phyloP scores from a whole-genome alignment of 30 jellyfish, hydroid and myxozoan genomes.

The Pseudorhiza aurosa region DNA sequence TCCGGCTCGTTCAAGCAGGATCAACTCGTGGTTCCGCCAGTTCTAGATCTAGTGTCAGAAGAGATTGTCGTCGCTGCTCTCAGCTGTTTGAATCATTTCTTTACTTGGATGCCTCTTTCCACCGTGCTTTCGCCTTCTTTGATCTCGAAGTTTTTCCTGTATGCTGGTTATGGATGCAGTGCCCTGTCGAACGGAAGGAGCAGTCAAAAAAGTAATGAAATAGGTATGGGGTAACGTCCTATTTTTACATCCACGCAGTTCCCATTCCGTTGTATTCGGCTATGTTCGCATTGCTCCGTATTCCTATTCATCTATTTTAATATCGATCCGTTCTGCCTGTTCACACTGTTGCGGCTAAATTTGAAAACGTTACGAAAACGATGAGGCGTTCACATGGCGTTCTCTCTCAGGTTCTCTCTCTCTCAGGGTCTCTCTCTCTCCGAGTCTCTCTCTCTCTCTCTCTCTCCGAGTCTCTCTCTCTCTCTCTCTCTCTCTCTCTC shows the following conservation, averaged over 20 bases:
- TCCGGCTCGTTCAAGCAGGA: slow-evolving; percentile 32
- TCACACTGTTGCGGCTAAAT: no score
- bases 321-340: no score
- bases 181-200: slow-evolving; percentile 41
- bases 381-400: no score
- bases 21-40: not conserved
- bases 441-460: no score
- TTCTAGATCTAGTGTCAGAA: slow-evolving; percentile 70
- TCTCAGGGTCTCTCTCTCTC: no score
- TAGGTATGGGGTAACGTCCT: slow-evolving; percentile 58
- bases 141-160: slow-evolving; percentile 70
- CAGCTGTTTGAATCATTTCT: slow-evolving; percentile 75
- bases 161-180: slow-evolving; percentile 80
- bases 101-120: slow-evolving; percentile 90
- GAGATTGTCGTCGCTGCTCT: slow-evolving; percentile 79
- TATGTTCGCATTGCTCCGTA: no score
- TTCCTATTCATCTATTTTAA: no score
- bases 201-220: slow-evolving; percentile 57
- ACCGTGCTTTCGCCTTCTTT: slow-evolving; percentile 68
- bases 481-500: no score
- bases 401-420: no score
- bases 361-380: no score
- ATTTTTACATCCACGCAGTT: not conserved
- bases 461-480: no score
- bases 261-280: not conserved